These are phyloP conservation scores for Noctua pronuba DNA, from an alignment of 2,888 invertebrate genomes.

Conservation along the genomic window DNA sequence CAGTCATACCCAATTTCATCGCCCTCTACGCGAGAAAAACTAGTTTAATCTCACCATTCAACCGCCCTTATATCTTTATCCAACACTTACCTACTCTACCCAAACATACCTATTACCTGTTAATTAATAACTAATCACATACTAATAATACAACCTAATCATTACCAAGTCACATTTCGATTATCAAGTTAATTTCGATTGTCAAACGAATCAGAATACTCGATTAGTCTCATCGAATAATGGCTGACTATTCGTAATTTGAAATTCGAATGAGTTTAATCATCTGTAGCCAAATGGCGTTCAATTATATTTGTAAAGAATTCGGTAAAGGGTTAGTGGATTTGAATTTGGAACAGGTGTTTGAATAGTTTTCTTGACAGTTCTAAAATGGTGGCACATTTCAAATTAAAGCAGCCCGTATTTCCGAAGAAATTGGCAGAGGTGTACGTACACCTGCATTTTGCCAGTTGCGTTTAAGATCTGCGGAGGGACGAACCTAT, in stretches of 20 bases:
- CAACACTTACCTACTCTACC: background rate
- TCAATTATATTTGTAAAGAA: conserved; percentile 64
- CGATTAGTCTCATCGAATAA: conserved; percentile 69
- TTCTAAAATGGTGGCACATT: conserved; percentile 21
- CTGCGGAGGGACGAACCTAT: no score
- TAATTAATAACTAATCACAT: conserved; percentile 44
- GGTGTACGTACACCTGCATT: background rate
- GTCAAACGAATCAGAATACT: conserved; percentile 64
- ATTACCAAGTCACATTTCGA: conserved; percentile 57
- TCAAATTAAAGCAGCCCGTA: background rate
- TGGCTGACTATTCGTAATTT: conserved; percentile 72
- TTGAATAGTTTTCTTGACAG: conserved; percentile 64
- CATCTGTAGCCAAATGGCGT: conserved; percentile 66
- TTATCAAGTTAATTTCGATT: conserved; percentile 63
- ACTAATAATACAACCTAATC: conserved; percentile 49
- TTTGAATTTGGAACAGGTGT: conserved; percentile 67
- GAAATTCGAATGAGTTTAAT: conserved; percentile 73
- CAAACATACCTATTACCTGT: background rate
- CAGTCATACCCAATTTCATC: background rate
- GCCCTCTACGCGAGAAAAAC: background rate
- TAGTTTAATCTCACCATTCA: background rate
- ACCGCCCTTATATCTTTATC: background rate
- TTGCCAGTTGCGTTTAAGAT: background rate
- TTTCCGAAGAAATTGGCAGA: background rate
- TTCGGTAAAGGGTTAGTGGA: conserved; percentile 61